These are phyloP conservation scores for Serrognathus titanus DNA, from an alignment of 2,888 invertebrate species.

Conservation along the genomic window DNA sequence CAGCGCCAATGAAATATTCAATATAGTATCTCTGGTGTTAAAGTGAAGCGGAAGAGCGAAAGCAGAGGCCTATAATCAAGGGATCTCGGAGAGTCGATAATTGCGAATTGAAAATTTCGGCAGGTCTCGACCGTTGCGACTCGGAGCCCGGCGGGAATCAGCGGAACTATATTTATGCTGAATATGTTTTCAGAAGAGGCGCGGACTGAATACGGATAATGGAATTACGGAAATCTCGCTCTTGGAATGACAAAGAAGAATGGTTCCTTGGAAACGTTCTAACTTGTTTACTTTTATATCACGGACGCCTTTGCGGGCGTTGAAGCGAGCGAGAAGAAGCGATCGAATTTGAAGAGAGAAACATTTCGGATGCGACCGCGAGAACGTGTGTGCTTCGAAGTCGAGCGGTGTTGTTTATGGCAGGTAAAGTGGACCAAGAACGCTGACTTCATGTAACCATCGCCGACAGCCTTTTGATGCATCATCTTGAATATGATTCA, in stretches of 20 bases:
- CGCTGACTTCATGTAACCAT: constrained; percentile 16
- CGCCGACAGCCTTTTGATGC: background rate
- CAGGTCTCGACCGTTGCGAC: constrained; percentile 38
- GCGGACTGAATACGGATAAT: constrained; percentile 42
- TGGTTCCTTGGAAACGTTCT: constrained; percentile 34
- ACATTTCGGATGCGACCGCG: background rate
- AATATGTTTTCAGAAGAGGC: constrained; percentile 40
- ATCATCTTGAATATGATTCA: background rate
- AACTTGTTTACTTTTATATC: constrained; percentile 40
- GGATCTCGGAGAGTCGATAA: constrained; percentile 34
- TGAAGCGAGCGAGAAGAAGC: constrained; percentile 1
- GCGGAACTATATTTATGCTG: constrained; percentile 41
- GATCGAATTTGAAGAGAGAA: constrained; percentile 1
- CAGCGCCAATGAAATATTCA: too few species aligned
- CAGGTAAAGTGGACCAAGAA: constrained; percentile 28
- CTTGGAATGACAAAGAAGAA: constrained; percentile 40
- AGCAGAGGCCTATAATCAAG: constrained; percentile 25
- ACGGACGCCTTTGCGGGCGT: constrained; percentile 16
- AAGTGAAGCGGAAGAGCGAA: too few species aligned
- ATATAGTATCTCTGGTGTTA: too few species aligned
- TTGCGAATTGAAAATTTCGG: constrained; percentile 45
- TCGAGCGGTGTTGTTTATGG: constrained; percentile 30
- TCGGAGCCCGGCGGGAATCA: constrained; percentile 37
- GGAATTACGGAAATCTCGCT: constrained; percentile 42
- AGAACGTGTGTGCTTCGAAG: constrained; percentile 8